phyloP scores from a whole-genome alignment of 2,888 invertebrate genomes.

The Drosophila peninsularis region DNA sequence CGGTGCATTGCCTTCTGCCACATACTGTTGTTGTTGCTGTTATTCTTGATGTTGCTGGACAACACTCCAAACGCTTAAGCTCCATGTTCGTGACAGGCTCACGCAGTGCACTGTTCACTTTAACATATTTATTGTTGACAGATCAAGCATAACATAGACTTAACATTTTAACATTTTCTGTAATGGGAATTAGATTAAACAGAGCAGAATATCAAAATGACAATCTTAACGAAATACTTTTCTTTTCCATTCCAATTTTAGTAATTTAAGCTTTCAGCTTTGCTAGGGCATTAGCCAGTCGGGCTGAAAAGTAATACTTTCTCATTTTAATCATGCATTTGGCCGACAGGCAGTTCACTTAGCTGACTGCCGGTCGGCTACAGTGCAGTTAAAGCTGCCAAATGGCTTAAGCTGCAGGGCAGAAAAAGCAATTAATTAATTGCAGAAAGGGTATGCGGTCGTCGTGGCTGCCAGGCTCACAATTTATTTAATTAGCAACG shows the following conservation, averaged over 20 bases:
- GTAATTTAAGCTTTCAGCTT: too few relatives aligned
- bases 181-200: not conserved
- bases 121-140: conserved; percentile 5
- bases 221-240: too few relatives aligned
- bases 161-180: too few relatives aligned
- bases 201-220: not conserved
- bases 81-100: conserved; percentile 19
- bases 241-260: too few relatives aligned
- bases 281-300: conserved; percentile 13
- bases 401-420: conserved; percentile 8
- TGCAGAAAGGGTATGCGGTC: not conserved
- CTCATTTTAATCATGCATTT: conserved; percentile 50
- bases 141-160: not conserved
- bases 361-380: conserved; percentile 33
- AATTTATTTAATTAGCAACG: conserved; percentile 67
- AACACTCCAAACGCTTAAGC: conserved; percentile 26
- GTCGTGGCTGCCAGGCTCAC: conserved; percentile 28
- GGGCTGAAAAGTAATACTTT: not conserved
- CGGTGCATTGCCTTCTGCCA: conserved; percentile 42
- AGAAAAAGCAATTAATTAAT: not conserved
- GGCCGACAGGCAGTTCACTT: conserved; percentile 34
- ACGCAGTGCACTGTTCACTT: not conserved
- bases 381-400: conserved; percentile 48
- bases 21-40: conserved; percentile 30
- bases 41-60: conserved; percentile 28